Conservation (phyloP, 2,888 invertebrate species). For the Drosophila cognata region DNA sequence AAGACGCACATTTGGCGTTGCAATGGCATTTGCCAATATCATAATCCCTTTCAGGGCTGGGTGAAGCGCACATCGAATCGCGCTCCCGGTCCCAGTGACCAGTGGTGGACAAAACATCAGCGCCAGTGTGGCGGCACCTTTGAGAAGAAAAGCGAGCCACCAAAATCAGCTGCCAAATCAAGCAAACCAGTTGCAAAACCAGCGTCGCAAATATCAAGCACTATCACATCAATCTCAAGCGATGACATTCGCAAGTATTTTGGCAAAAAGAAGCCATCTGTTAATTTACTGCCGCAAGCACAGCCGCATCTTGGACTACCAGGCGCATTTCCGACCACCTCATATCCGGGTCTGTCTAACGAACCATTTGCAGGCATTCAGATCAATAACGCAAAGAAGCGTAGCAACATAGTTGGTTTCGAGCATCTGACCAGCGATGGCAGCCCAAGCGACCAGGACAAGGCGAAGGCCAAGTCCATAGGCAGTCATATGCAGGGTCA, state of each 20-base stretch:
- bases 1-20: conserved; percentile 98
- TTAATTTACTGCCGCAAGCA: conserved; percentile 20
- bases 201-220: conserved; percentile 35
- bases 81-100: conserved; percentile 93
- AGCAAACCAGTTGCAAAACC: conserved; percentile 27
- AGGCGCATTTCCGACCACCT: conserved; percentile 66
- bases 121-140: conserved; percentile 93
- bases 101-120: conserved; percentile 94
- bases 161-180: conserved; percentile 22
- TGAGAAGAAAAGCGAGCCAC: conserved; percentile 93
- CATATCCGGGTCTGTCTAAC: conserved; percentile 70
- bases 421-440: conserved; percentile 48
- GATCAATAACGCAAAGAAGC: conserved; percentile 34
- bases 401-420: conserved; percentile 75
- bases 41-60: conserved; percentile 94
- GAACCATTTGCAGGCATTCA: conserved; percentile 47
- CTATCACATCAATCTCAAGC: not conserved
- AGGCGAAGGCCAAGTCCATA: not conserved
- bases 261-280: conserved; percentile 22
- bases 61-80: conserved; percentile 94
- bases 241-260: conserved; percentile 65
- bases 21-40: conserved; percentile 92
- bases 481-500: conserved; percentile 49
- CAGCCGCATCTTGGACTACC: conserved; percentile 37
- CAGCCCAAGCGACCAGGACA: conserved; percentile 25